These are phyloP conservation scores for Spea multiplicata DNA, from an alignment of 2,113 vertebrate genomes.

Conservation along the genomic window DNA sequence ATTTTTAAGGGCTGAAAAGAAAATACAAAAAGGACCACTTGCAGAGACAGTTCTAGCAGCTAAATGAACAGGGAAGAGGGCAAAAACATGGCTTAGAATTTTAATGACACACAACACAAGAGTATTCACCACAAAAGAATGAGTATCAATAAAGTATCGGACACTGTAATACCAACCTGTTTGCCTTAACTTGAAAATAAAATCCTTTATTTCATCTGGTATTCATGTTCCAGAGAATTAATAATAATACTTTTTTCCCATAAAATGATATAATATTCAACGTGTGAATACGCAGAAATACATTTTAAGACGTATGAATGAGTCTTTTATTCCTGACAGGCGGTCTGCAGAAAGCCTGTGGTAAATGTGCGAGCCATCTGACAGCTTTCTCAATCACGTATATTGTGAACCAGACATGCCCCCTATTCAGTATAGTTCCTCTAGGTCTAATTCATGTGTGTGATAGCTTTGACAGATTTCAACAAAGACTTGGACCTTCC, in stretches of 20 bases:
- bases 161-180: neutral
- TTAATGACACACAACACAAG: slow-evolving; percentile 14
- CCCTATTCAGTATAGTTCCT: slow-evolving; percentile 36
- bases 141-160: slow-evolving; percentile 6
- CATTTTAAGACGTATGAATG: slow-evolving; percentile 7
- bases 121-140: slow-evolving; percentile 28
- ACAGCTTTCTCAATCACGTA: slow-evolving; percentile 38
- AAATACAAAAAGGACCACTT: slow-evolving; percentile 31
- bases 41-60: slow-evolving; percentile 35
- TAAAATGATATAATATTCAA: no score
- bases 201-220: no score
- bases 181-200: no score
- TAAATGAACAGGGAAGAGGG: slow-evolving; percentile 33
- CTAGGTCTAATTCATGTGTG: slow-evolving; percentile 35
- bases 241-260: no score
- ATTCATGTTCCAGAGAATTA: no score
- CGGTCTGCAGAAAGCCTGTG: slow-evolving; percentile 42
- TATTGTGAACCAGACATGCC: slow-evolving; percentile 43
- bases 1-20: slow-evolving; percentile 34
- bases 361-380: slow-evolving; percentile 52
- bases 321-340: slow-evolving; percentile 53
- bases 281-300: no score
- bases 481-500: slow-evolving; percentile 25
- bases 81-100: slow-evolving; percentile 30
- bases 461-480: slow-evolving; percentile 7